Evolutionary conservation across 2,797 vertebrate genomes (phyloP).

Genomic region (Muscicapa comitata): DNA sequence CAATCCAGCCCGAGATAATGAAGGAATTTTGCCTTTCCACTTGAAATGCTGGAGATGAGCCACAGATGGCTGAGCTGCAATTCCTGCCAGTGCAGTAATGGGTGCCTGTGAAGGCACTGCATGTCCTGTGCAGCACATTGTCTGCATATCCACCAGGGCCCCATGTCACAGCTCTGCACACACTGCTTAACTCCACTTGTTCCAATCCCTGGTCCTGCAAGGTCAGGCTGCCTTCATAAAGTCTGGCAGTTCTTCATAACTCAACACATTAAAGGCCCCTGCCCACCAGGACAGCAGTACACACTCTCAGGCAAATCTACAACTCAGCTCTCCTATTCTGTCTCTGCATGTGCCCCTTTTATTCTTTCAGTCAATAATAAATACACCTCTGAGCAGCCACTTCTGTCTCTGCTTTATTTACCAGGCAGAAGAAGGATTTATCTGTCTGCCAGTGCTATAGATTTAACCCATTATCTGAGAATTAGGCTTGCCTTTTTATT

Average conservation of each 20-base stretch:
- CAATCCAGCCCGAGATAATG: background rate
- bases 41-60: background rate
- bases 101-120: background rate
- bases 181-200: background rate
- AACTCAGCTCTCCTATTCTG: background rate
- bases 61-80: background rate
- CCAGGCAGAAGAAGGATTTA: background rate
- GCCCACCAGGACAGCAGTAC: background rate
- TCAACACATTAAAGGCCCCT: background rate
- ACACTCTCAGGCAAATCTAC: background rate
- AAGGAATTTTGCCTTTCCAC: background rate
- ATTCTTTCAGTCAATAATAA: background rate
- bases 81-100: background rate
- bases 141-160: background rate
- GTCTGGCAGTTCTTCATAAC: background rate
- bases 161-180: background rate
- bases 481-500: background rate
- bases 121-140: background rate
- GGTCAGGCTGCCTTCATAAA: background rate
- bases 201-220: background rate
- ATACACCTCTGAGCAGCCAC: background rate
- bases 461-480: background rate
- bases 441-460: background rate
- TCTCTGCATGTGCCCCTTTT: background rate
- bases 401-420: background rate